Evolutionary conservation across 1,140 invertebrate species (phyloP).

Genomic region (Sitobion miscanthi): DNA sequence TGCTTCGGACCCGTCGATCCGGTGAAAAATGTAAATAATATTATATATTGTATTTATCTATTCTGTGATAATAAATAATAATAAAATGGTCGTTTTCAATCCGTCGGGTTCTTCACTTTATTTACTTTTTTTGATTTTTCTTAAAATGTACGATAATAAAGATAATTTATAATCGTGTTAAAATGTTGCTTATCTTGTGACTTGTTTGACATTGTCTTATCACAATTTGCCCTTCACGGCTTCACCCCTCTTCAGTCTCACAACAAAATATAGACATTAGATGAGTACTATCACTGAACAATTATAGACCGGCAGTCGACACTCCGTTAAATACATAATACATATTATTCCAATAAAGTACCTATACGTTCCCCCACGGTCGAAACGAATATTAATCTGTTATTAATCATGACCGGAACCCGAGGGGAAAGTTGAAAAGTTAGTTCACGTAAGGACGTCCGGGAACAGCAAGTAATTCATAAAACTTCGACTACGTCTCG

Average conservation of each 20-base stretch:
- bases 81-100: too few relatives aligned
- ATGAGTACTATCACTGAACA: too few relatives aligned
- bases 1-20: too few relatives aligned
- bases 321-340: background rate
- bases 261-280: background rate
- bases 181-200: background rate
- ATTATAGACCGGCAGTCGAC: background rate
- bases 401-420: background rate
- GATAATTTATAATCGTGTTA: background rate
- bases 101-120: too few relatives aligned
- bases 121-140: too few relatives aligned
- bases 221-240: constrained; percentile 42
- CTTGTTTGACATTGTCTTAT: constrained; percentile 41
- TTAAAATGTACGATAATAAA: too few relatives aligned
- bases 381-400: background rate
- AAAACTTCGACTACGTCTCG: background rate
- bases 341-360: background rate
- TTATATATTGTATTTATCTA: too few relatives aligned
- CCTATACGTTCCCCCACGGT: background rate
- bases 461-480: background rate
- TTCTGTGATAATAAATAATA: too few relatives aligned
- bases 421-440: constrained; percentile 32
- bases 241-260: background rate
- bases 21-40: too few relatives aligned
- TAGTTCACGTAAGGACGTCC: background rate